These are phyloP conservation scores for Lasiurus cinereus DNA, from an alignment of 2,113 vertebrate species.

Conservation along the genomic window DNA sequence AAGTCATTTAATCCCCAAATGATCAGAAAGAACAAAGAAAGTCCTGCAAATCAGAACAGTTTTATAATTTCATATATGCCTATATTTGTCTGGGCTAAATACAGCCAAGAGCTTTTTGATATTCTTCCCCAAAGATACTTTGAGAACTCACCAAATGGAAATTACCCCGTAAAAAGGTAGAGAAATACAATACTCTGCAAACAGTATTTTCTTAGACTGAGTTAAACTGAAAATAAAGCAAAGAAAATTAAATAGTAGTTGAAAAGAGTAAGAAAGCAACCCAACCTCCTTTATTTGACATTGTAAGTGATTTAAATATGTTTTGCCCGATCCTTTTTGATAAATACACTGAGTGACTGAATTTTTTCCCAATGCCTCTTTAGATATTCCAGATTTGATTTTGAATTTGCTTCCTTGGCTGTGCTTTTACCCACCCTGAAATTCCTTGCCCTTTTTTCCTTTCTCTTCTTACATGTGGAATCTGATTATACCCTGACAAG, in stretches of 20 bases:
- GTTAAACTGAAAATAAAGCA: constrained; percentile 64
- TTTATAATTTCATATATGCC: constrained; percentile 78
- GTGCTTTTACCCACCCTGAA: background rate
- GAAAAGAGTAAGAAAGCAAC: constrained; percentile 26
- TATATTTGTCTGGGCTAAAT: constrained; percentile 71
- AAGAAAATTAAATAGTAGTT: constrained; percentile 23
- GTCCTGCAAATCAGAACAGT: constrained; percentile 54
- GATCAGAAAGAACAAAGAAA: constrained; percentile 77
- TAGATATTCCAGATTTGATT: background rate
- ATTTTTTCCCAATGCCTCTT: background rate
- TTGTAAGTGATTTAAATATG: background rate
- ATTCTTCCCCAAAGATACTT: constrained; percentile 73
- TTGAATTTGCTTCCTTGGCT: background rate
- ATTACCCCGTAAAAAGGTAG: background rate
- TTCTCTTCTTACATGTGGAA: constrained; percentile 28
- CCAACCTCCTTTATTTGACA: constrained; percentile 62
- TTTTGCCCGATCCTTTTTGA: background rate
- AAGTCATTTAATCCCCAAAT: constrained; percentile 69
- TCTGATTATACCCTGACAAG: constrained; percentile 11
- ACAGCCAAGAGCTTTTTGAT: constrained; percentile 76
- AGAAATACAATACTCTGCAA: constrained; percentile 46
- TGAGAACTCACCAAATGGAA: constrained; percentile 76
- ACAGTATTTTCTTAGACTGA: constrained; percentile 4
- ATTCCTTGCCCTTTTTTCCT: background rate
- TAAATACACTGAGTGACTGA: background rate